Evolutionary conservation across 2,113 vertebrate genomes (phyloP), one percentile per base, ranked within the genome.

Genomic region (Phyllostomus hastatus): DNA sequence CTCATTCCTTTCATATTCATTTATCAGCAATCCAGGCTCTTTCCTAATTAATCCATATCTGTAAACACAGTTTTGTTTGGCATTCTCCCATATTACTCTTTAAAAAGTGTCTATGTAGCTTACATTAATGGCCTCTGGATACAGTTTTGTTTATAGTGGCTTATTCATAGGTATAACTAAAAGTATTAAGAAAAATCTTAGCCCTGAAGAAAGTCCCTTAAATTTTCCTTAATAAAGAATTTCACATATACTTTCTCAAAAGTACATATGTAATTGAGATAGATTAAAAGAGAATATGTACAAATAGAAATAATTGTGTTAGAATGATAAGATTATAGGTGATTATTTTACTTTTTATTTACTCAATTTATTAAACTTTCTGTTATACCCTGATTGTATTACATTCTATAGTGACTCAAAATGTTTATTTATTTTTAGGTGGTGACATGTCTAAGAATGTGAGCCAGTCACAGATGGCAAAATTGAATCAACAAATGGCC

Each of bases 371-470:
- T 89, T 31, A 70, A 86, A 20, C n/a, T 84, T 59, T 88, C 17
- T 86, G 0, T 80, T 80, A 22, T 89, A 88, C 15, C 1, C 1
- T 88, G 66, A 57, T 88, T 94, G 12, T 81, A 48, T 84, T 90
- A 46, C 2, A 70, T 88, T 82, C 38, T 86, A 17, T 64, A 46
- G 35, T 81, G 28, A 94, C 7, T 38, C 28, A 89, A 83, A 81
- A 24, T 17, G 0, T 3, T 76, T 22, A 22, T 43, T 88, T 80
- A 92, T 95, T 94, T 96, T 67, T 94, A 99, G 99, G 99, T 14
- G 99, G 99, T 82, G 99, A 99, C 98, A 99, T 99, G 99, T 99
- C 99, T 12, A 99, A 99, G 98, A 99, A 99, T 78, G 99, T 99
- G 95, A 99, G 99, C 97, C 99, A 99, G 31, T 99, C 99, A 93